Evolutionary conservation across 2,888 invertebrate genomes (phyloP), one percentile per base, ranked within the genome.

Genomic region (Andrena camellia): DNA sequence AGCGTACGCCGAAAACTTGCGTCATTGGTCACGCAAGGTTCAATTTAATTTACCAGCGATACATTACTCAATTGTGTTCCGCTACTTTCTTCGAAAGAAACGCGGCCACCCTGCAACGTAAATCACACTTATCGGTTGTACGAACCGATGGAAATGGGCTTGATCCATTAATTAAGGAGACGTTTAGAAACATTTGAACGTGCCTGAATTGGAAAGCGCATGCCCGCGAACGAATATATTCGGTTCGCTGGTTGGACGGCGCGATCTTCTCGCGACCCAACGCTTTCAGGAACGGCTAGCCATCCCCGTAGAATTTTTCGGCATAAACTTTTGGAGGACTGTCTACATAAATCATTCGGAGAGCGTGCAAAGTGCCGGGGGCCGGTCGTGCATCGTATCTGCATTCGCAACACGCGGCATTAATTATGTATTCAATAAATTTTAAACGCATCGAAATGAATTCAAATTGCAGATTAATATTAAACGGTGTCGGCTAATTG

Each of bases 381-480:
- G 83, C 79, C 63, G 78, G 63, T 63, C 83, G 69, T 42, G 66
- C 66, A 75, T 67, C 79, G 79, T 81, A 88, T 90, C 89, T 87
- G 87, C 90, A 91, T 91, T 90, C 90, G 84, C 85, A 89, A 88
- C 89, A 88, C 87, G 85, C 83, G 76, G 88, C 84, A 86, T 91
- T 90, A 90, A 93, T 92, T 92, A 92, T 92, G 92, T 90, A 92
- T 92, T 93, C 91, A 93, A 93, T 93, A 91, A 93, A 93, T 93
- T 92, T 92, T 91, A 92, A 92, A 91, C 90, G 89, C 90, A 93
- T 92, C 91, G 89, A 92, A 93, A 93, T 93, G 90, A 93, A 92
- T 93, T 93, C 92, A 92, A 93, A 93, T 93, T 91, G 92, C 90
- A 92, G 92, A 93, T 93, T 93, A 94, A 93, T 93, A 93, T 93